These are phyloP conservation scores for Tromatobia lineatoria DNA, from an alignment of 2,888 invertebrate genomes.

Conservation along the genomic window DNA sequence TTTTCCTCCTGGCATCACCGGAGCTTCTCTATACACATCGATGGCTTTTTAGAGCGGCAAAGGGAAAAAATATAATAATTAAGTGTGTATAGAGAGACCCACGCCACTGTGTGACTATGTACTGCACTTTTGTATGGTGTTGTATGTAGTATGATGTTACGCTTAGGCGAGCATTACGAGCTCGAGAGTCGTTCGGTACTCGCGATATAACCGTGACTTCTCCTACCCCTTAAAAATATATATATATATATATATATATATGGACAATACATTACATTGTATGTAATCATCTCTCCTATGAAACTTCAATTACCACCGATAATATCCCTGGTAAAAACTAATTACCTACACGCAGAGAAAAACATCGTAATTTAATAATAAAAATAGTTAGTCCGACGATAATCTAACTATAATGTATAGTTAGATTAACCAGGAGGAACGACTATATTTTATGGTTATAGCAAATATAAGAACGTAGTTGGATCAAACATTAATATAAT, in stretches of 20 bases:
- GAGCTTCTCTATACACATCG: constrained; percentile 77
- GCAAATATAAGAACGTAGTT: too few relatives aligned
- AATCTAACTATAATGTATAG: too few relatives aligned
- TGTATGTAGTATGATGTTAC: constrained; percentile 57
- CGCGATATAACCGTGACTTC: constrained; percentile 2
- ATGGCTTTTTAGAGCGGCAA: constrained; percentile 81
- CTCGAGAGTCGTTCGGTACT: constrained; percentile 50
- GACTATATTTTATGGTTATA: too few relatives aligned
- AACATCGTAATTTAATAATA: too few relatives aligned
- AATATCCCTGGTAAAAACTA: constrained; percentile 8
- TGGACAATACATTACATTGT: too few relatives aligned
- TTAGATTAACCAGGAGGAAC: too few relatives aligned
- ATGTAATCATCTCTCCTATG: not conserved
- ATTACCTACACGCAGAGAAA: too few relatives aligned
- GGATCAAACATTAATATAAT: too few relatives aligned
- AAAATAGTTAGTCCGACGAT: too few relatives aligned
- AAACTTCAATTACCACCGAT: constrained; percentile 1
- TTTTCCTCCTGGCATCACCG: constrained; percentile 71
- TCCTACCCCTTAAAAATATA: constrained; percentile 4
- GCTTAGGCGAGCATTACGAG: constrained; percentile 68
- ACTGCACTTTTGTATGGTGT: constrained; percentile 15
- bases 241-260: not conserved
- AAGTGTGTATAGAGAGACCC: constrained; percentile 60
- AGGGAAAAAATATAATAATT: constrained; percentile 74
- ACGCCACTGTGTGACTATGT: constrained; percentile 16